Conservation (phyloP, 1,140 invertebrate species). For the Bombus fervidus region DNA sequence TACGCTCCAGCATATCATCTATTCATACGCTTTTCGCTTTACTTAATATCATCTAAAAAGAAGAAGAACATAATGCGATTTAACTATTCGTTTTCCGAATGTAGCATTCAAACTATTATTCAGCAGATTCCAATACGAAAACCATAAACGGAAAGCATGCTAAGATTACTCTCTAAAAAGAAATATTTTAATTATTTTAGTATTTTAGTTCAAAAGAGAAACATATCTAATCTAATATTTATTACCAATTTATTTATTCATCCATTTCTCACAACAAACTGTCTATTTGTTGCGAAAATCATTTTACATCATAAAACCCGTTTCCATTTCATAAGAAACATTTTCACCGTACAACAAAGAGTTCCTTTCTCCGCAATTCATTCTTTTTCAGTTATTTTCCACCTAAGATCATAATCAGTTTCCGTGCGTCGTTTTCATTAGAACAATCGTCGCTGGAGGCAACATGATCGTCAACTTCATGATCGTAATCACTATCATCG, state of each 20-base stretch:
- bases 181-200: too few species aligned
- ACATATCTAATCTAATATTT: too few species aligned
- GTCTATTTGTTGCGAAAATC: not conserved
- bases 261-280: too few species aligned
- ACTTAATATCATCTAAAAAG: not conserved
- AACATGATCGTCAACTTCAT: not conserved
- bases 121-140: too few species aligned
- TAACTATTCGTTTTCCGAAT: not conserved
- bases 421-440: not conserved
- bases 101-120: not conserved
- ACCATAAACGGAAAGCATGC: too few species aligned
- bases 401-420: not conserved
- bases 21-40: not conserved
- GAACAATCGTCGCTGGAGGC: not conserved
- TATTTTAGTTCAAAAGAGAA: too few species aligned
- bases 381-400: not conserved
- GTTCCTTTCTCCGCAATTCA: not conserved
- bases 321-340: not conserved
- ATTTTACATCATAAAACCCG: not conserved
- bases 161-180: too few species aligned
- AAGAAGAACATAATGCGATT: not conserved
- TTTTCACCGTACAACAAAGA: not conserved
- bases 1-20: not conserved
- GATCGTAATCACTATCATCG: constrained; percentile 15
- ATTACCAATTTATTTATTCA: too few species aligned